phyloP scores from a whole-genome alignment of 2,113 vertebrate genomes.

The Oophaga pumilio region DNA sequence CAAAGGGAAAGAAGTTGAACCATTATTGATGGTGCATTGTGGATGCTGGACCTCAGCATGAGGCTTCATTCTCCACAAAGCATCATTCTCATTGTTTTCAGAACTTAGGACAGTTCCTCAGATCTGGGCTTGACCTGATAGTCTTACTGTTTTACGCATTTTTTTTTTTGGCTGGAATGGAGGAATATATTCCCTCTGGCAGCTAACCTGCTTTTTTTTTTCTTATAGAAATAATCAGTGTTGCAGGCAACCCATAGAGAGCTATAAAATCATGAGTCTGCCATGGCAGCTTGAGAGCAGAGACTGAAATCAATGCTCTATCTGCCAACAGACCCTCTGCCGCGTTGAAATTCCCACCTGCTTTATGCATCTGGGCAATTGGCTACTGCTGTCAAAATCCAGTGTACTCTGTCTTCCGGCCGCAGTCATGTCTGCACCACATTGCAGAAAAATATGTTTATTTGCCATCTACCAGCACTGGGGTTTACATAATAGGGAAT shows the following conservation, averaged over 20 bases:
- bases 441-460: conserved; percentile 47
- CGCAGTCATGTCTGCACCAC: conserved; percentile 31
- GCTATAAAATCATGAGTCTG: conserved; percentile 70
- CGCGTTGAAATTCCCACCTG: conserved; percentile 69
- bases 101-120: conserved; percentile 48
- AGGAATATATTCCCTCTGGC: conserved; percentile 62
- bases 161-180: conserved; percentile 51
- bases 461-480: not conserved
- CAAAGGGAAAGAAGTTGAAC: not conserved
- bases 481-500: not conserved
- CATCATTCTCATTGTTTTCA: conserved; percentile 36
- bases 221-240: conserved; percentile 67
- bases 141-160: conserved; percentile 18
- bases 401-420: conserved; percentile 53
- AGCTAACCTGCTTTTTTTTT: conserved; percentile 62
- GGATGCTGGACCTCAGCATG: conserved; percentile 14
- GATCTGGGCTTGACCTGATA: conserved; percentile 23
- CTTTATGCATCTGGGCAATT: conserved; percentile 69
- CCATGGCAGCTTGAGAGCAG: conserved; percentile 68
- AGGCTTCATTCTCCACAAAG: not conserved
- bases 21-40: not conserved
- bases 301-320: conserved; percentile 68
- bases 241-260: conserved; percentile 70
- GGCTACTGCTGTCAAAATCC: conserved; percentile 70
- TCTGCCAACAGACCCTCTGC: conserved; percentile 69